Base-by-base conservation (phyloP, 2,888 invertebrate species). In the Limnephilus lunatus region DNA sequence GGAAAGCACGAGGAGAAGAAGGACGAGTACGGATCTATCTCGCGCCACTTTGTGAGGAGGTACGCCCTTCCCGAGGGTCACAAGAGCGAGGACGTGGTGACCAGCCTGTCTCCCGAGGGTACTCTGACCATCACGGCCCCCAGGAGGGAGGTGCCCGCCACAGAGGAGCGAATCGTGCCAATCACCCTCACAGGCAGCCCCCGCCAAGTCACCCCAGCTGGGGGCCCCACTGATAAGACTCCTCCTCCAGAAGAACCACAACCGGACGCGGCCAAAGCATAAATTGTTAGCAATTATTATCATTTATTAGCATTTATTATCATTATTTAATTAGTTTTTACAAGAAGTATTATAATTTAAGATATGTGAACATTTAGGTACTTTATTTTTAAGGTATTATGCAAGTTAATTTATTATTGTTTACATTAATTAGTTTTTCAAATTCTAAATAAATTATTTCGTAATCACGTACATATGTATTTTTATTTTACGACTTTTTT, bases 1-100 rank as follows among this genome's bases (percentile, higher is more conserved):
- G 98, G 97, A 0, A 98, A 97, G 94, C 98, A 98, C 94, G 98
- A 98, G 94, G 98, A 98, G 94, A 97, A 97, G 93, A 96, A 97
- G 92, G 98, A 98, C 94, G 97, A 97, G 9, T 97, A 98, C 94
- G 98, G 98, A 0, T 97, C 95, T 93, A 96, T 98, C 87, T 97
- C 98, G 0, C 96, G 98, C 15, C 97, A 98, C 93, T 98, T 98
- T 94, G 97, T 97, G 35, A 96, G 98, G 19, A 97, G 97, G 80
- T 98, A 98, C 94, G 95, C 97, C 0, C 94, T 98, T 82, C 98
- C 98, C 1, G 97, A 97, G 94, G 97, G 97, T 0, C 97, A 97
- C 91, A 97, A 98, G 93, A 96, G 97, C 3, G 97, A 97, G 48
- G 96, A 97, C 25, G 97, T 98, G 0, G 96, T 97, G 91, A 98